Evolutionary conservation across 2,113 vertebrate species (phyloP).

Genomic region (Candoia aspera): DNA sequence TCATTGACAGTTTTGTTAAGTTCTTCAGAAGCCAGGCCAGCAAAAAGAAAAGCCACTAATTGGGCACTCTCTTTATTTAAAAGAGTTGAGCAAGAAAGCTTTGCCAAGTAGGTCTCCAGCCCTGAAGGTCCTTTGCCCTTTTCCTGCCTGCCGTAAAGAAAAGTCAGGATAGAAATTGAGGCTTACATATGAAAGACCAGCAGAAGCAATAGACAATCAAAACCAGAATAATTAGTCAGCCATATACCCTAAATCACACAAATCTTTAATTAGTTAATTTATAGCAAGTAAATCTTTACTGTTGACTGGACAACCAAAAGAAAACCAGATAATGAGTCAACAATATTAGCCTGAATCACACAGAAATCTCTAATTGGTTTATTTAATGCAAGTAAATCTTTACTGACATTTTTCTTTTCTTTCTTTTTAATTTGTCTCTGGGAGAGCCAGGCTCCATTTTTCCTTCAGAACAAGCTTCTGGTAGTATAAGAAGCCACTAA

Average conservation of each 20-base stretch:
- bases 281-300: not conserved
- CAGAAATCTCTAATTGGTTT: not conserved
- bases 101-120: not conserved
- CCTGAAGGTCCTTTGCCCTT: not conserved
- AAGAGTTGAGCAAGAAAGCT: not conserved
- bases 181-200: not conserved
- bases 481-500: not conserved
- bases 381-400: not conserved
- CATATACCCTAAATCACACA: not conserved
- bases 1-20: not conserved
- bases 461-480: not conserved
- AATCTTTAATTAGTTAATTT: slow-evolving; percentile 3
- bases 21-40: not conserved
- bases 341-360: not conserved
- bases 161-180: not conserved
- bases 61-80: not conserved
- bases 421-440: not conserved
- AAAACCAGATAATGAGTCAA: not conserved
- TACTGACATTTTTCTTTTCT: not conserved
- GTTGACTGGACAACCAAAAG: not conserved
- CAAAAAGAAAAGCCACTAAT: not conserved
- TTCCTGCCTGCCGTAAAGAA: not conserved
- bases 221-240: not conserved
- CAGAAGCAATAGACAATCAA: not conserved
- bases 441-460: not conserved